These are phyloP conservation scores for Parazoanthus darwini DNA, from an alignment of 92 coral and sea anemone genomes.

Conservation along the genomic window DNA sequence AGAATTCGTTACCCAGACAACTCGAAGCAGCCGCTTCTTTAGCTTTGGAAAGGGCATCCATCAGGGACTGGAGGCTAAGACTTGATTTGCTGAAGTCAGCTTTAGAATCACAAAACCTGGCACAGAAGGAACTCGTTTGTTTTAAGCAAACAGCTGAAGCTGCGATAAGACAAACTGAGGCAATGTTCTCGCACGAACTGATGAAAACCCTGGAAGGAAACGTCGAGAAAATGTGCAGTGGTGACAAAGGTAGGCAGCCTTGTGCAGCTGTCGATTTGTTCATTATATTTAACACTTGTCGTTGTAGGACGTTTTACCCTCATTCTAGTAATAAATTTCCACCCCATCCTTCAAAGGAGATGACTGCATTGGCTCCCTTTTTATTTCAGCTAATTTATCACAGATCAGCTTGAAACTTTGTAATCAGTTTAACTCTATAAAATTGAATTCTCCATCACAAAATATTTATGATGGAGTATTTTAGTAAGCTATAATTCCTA, in stretches of 20 bases:
- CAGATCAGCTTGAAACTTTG: background rate
- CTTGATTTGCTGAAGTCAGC: constrained; percentile 52
- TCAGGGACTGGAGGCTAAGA: constrained; percentile 79
- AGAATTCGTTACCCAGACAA: constrained; percentile 35
- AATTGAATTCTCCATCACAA: no score
- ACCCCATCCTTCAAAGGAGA: no score
- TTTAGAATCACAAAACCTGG: constrained; percentile 23
- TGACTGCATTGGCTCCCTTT: no score
- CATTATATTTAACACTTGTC: no score
- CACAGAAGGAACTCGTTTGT: background rate
- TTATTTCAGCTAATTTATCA: no score
- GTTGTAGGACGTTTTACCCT: background rate
- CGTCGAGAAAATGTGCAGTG: background rate
- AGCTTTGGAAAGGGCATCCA: constrained; percentile 76
- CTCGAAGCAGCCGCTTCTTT: constrained; percentile 62
- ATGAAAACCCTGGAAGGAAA: constrained; percentile 46
- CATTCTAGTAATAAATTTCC: background rate
- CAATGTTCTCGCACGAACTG: constrained; percentile 46
- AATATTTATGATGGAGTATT: no score
- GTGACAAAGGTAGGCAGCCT: background rate
- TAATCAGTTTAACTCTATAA: no score
- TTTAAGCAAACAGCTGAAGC: background rate
- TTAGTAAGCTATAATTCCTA: no score
- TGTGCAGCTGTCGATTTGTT: background rate
- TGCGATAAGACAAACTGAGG: constrained; percentile 7